Evolutionary conservation across 30 jellyfish, hydroid and myxozoan genomes (phyloP).

Genomic region (Sanderia malayensis): DNA sequence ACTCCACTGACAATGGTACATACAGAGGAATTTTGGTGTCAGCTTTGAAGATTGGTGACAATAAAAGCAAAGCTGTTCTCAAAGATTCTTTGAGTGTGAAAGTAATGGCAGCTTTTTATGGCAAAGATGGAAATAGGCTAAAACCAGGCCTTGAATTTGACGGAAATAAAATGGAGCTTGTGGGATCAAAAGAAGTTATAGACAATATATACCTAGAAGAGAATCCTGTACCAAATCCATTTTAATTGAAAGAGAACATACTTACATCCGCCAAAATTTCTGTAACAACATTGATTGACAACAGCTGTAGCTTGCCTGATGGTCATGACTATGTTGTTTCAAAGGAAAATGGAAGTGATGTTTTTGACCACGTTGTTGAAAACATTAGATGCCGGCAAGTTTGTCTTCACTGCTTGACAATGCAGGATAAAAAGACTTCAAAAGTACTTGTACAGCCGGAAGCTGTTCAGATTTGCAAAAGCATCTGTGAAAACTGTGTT

Average conservation of each 20-base stretch:
- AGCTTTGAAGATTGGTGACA: not conserved
- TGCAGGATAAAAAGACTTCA: not conserved
- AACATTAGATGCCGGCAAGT: not conserved
- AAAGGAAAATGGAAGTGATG: conserved; percentile 7
- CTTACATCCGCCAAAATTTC: conserved; percentile 11
- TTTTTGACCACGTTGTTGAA: not conserved
- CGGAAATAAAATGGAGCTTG: not conserved
- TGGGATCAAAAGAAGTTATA: not conserved
- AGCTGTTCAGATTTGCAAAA: conserved; percentile 8
- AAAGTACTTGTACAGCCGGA: not conserved
- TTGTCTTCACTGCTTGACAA: not conserved
- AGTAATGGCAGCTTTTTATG: not conserved
- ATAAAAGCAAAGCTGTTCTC: not conserved
- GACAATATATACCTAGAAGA: not conserved
- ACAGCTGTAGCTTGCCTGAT: conserved; percentile 12
- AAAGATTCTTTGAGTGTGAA: not conserved
- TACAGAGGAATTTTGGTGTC: not conserved
- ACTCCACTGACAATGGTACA: not conserved
- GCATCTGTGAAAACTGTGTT: conserved; percentile 10
- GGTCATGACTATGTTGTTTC: conserved; percentile 17
- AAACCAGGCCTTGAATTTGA: not conserved
- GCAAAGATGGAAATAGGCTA: not conserved
- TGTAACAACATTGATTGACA: conserved; percentile 9
- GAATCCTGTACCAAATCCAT: conserved; percentile 18
- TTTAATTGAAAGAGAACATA: not conserved